Evolutionary conservation across 1,140 invertebrate species (phyloP).

Genomic region (Drosophila cardini): DNA sequence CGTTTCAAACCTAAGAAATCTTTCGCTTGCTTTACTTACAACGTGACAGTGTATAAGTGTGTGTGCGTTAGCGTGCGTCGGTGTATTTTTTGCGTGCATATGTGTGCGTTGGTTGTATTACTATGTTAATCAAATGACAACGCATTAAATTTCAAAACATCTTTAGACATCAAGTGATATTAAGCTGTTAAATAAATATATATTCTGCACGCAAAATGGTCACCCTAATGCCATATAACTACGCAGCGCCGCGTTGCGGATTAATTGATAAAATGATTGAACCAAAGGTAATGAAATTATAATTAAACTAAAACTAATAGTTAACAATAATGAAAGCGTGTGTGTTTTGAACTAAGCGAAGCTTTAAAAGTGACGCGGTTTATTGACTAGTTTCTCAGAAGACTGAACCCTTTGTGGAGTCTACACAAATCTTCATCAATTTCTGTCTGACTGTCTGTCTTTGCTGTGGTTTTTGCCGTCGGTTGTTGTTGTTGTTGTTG

Average conservation of each 20-base stretch:
- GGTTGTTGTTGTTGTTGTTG: constrained; percentile 27
- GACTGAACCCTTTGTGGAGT: constrained; percentile 7
- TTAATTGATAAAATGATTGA: constrained; percentile 87
- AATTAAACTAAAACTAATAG: constrained; percentile 22
- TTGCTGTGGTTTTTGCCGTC: constrained; percentile 46
- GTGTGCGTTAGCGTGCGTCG: neutral
- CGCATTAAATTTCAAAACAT: constrained; percentile 57
- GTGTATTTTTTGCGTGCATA: neutral
- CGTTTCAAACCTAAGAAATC: constrained; percentile 6
- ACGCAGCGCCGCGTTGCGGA: constrained; percentile 85
- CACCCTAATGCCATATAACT: constrained; percentile 87
- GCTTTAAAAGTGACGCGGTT: constrained; percentile 73
- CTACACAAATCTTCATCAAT: constrained; percentile 27
- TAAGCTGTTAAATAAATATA: constrained; percentile 11
- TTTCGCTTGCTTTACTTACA: neutral
- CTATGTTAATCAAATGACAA: constrained; percentile 34
- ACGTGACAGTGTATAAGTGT: constrained; percentile 5
- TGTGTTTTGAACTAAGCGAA: constrained; percentile 42
- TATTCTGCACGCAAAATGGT: constrained; percentile 83
- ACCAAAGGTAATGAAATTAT: constrained; percentile 85
- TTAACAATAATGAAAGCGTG: neutral
- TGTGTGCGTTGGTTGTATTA: constrained; percentile 3
- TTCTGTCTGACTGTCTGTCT: constrained; percentile 17
- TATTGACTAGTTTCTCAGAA: constrained; percentile 14
- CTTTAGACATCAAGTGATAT: constrained; percentile 34